These are phyloP conservation scores for Pachyrhynchus sulphureomaculatus DNA, from an alignment of 1,140 invertebrate species.

Conservation along the genomic window DNA sequence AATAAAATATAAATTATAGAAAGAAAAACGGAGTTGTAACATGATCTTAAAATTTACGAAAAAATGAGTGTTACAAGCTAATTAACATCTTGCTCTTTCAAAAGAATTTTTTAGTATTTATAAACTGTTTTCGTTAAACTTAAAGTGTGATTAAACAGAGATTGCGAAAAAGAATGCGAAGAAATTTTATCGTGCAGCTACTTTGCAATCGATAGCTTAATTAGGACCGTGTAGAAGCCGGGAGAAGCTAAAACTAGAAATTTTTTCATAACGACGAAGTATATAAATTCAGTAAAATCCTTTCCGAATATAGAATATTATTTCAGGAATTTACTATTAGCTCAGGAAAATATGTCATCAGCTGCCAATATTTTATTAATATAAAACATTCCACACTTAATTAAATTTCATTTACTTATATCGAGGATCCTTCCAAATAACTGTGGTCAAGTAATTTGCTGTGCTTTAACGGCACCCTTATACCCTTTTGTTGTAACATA, in stretches of 20 bases:
- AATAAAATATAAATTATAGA: too few species aligned
- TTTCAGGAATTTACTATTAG: constrained; percentile 22
- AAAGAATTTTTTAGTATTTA: too few species aligned
- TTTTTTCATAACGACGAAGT: neutral
- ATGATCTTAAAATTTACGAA: too few species aligned
- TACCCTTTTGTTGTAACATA: too few species aligned
- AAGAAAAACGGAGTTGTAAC: too few species aligned
- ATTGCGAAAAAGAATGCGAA: neutral
- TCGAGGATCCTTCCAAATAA: constrained; percentile 4
- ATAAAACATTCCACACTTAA: constrained; percentile 18
- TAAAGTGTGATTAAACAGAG: constrained; percentile 12
- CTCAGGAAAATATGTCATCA: constrained; percentile 19
- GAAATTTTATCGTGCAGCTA: neutral
- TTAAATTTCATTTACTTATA: constrained; percentile 28
- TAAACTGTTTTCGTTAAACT: neutral
- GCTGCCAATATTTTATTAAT: constrained; percentile 22
- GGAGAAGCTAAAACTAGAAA: constrained; percentile 18
- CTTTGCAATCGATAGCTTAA: constrained; percentile 16
- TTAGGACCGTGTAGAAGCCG: constrained; percentile 19
- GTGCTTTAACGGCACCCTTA: too few species aligned
- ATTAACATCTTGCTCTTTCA: too few species aligned
- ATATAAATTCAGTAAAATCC: constrained; percentile 10
- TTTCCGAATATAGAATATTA: neutral
- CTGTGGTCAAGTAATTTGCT: constrained; percentile 12
- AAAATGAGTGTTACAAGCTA: too few species aligned